A percentile compares a stretch with the other conserved stretches of the same genome.
phyloP scores from a whole-genome alignment of 2,797 vertebrate species.

The Gadopsis marmoratus region DNA sequence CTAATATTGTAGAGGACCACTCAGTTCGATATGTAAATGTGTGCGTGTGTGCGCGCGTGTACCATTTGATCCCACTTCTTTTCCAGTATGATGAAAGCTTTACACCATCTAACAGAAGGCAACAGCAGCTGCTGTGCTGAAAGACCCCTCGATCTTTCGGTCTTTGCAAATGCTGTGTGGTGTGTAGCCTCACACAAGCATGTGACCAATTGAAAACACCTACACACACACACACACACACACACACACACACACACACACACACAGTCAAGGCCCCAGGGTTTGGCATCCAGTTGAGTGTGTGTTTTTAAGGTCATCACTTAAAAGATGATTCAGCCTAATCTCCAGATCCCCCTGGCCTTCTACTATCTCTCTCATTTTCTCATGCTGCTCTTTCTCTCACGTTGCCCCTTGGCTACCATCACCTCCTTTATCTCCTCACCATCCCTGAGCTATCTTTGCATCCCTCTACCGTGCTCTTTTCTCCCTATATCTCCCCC shows the following conservation, averaged over 20 bases:
- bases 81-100: constrained; percentile 25
- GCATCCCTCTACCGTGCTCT: constrained; percentile 49
- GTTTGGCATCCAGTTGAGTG: constrained; percentile 70
- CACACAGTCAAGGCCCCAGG: constrained; percentile 41
- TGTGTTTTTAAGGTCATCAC: constrained; percentile 84
- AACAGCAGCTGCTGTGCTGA: constrained; percentile 24
- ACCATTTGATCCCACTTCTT: constrained; percentile 34
- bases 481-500: constrained; percentile 21
- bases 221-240: constrained; percentile 42
- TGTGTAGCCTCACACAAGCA: constrained; percentile 28
- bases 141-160: constrained; percentile 6
- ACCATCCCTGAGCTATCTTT: constrained; percentile 62
- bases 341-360: constrained; percentile 73
- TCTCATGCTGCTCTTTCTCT: constrained; percentile 60
- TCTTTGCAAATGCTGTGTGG: constrained; percentile 39
- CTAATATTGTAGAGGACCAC: constrained; percentile 2
- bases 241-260: constrained; percentile 40
- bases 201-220: constrained; percentile 56
- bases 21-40: neutral
- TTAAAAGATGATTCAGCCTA: constrained; percentile 83
- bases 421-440: constrained; percentile 69
- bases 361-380: constrained; percentile 69
- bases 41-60: neutral
- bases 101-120: constrained; percentile 1
- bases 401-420: constrained; percentile 59